Evolutionary conservation across 2,113 vertebrate species (phyloP).

Genomic region (Prochilodus magdalenae): DNA sequence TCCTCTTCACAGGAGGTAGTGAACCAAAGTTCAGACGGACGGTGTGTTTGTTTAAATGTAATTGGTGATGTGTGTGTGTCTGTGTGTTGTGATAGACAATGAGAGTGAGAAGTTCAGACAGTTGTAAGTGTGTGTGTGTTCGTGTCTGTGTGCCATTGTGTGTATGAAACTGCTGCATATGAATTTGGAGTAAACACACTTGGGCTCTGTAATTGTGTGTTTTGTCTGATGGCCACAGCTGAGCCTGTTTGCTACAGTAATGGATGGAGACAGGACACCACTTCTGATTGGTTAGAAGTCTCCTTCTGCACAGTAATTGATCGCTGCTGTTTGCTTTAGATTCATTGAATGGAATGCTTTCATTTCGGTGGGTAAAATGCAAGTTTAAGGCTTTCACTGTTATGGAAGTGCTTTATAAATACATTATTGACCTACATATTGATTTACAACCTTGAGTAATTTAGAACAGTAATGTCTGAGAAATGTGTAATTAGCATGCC

Average conservation of each 20-base stretch:
- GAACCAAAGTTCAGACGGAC: constrained; percentile 71
- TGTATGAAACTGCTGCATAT: constrained; percentile 65
- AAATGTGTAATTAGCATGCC: constrained; percentile 52
- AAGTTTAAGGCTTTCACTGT: constrained; percentile 24
- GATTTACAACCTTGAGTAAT: constrained; percentile 48
- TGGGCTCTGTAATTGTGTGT: constrained; percentile 78
- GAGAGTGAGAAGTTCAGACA: constrained; percentile 21
- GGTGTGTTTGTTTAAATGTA: constrained; percentile 73
- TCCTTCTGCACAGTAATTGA: constrained; percentile 71
- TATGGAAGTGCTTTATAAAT: constrained; percentile 42
- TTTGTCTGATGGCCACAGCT: constrained; percentile 74
- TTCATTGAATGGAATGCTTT: constrained; percentile 53
- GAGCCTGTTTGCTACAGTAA: constrained; percentile 79
- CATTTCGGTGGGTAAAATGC: constrained; percentile 17
- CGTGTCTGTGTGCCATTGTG: constrained; percentile 58
- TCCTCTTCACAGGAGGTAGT: constrained; percentile 75
- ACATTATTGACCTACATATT: constrained; percentile 29
- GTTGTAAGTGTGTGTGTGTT: constrained; percentile 27
- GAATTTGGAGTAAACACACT: constrained; percentile 72
- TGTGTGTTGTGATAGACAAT: constrained; percentile 32
- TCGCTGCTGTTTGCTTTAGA: constrained; percentile 68
- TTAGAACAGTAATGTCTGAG: constrained; percentile 47
- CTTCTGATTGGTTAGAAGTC: constrained; percentile 72
- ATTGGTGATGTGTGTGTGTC: constrained; percentile 70
- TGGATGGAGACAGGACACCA: constrained; percentile 76